These are phyloP conservation scores for Emydura subglobosa DNA, from an alignment of 2,113 vertebrate genomes.

Conservation along the genomic window DNA sequence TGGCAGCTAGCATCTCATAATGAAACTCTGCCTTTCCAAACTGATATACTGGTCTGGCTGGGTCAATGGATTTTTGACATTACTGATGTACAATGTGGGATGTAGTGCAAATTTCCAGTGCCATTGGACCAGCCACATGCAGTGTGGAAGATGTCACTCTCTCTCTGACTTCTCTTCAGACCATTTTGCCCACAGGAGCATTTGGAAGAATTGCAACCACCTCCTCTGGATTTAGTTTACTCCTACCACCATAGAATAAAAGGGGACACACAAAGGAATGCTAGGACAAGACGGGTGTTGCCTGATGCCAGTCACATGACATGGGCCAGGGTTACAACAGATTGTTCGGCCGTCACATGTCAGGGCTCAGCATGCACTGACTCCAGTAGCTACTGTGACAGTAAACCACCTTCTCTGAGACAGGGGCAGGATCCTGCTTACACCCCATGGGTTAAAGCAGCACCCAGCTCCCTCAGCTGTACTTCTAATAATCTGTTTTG, in stretches of 20 bases:
- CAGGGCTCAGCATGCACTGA: neutral
- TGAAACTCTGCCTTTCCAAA: neutral
- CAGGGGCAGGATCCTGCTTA: rapidly evolving
- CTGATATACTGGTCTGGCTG: neutral
- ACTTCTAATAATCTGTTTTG: neutral
- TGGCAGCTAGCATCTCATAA: neutral
- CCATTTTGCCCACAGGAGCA: neutral
- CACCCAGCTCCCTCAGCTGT: neutral
- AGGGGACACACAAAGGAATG: rapidly evolving
- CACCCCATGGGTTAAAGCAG: rapidly evolving
- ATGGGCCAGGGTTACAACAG: neutral
- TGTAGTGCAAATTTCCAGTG: rapidly evolving
- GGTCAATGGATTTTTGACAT: neutral
- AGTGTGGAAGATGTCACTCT: neutral
- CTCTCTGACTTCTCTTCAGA: neutral
- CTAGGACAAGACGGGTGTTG: neutral
- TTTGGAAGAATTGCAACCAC: neutral
- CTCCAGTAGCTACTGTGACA: neutral
- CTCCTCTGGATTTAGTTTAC: neutral
- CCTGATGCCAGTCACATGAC: neutral
- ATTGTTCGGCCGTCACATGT: neutral
- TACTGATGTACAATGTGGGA: rapidly evolving
- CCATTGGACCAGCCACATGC: neutral
- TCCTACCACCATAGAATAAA: neutral
- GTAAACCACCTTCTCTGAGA: neutral